These are phyloP conservation scores for Callinectes sapidus DNA, from an alignment of 2,888 invertebrate genomes.

Conservation along the genomic window DNA sequence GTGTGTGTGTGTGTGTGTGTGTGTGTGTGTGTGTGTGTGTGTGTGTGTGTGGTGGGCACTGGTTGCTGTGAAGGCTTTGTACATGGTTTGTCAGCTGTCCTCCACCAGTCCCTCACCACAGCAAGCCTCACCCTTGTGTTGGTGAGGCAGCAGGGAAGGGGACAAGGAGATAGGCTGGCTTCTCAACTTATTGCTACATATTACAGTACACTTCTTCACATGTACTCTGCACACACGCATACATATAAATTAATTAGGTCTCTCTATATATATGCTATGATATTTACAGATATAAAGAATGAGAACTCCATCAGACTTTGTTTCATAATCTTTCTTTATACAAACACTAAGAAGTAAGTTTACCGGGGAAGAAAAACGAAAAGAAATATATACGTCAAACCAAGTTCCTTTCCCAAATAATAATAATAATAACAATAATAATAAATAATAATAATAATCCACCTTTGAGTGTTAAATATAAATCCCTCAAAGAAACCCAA, in stretches of 20 bases:
- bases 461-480: neutral
- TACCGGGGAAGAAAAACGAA: neutral
- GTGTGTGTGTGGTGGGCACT: slow-evolving; percentile 10
- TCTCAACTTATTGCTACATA: slow-evolving; percentile 11
- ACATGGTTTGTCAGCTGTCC: neutral
- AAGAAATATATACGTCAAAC: neutral
- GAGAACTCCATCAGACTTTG: neutral
- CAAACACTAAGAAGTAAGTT: neutral
- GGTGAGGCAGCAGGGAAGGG: neutral
- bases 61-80: slow-evolving; percentile 31
- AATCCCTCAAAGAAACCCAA: neutral
- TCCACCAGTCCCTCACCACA: neutral
- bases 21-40: slow-evolving; percentile 21
- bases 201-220: neutral
- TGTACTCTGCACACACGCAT: neutral
- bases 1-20: neutral
- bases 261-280: slow-evolving; percentile 39
- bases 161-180: neutral
- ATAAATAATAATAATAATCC: neutral
- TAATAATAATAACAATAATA: too few species aligned
- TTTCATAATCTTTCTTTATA: neutral
- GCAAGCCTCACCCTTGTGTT: neutral
- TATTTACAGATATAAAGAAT: neutral
- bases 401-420: neutral
- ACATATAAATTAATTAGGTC: slow-evolving; percentile 34